Conservation (phyloP, 2,797 vertebrate genomes). For the Gobio occitaniae region DNA sequence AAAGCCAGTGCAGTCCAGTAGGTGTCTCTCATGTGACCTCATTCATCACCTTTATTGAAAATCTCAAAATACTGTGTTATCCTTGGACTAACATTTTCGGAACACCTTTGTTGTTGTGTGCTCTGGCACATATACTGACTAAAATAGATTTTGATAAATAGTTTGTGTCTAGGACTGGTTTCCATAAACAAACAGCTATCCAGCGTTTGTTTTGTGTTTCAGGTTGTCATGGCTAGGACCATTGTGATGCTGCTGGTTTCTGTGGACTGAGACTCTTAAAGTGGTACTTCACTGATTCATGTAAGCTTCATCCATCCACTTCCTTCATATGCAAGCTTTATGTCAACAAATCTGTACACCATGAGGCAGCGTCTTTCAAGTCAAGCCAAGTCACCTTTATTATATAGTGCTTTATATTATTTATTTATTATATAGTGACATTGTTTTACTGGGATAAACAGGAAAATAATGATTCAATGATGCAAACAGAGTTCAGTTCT, state of each 20-base stretch:
- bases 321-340: background rate
- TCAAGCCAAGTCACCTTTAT: background rate
- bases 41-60: background rate
- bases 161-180: background rate
- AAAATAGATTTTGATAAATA: too few relatives aligned
- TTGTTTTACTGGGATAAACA: background rate
- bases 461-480: background rate
- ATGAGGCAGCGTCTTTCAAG: background rate
- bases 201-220: background rate
- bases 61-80: background rate
- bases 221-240: constrained; percentile 43
- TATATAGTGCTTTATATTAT: background rate
- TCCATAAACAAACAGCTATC: background rate
- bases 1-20: background rate
- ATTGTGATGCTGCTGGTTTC: constrained; percentile 17
- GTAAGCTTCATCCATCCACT: background rate
- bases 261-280: constrained; percentile 19
- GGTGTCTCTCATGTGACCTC: constrained; percentile 5
- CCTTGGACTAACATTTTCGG: background rate
- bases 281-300: background rate
- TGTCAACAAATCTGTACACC: background rate
- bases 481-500: background rate
- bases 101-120: background rate
- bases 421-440: too few relatives aligned
- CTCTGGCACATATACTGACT: background rate